These are phyloP conservation scores for Porphyrio hochstetteri DNA, from an alignment of 2,113 vertebrate genomes.

Conservation along the genomic window DNA sequence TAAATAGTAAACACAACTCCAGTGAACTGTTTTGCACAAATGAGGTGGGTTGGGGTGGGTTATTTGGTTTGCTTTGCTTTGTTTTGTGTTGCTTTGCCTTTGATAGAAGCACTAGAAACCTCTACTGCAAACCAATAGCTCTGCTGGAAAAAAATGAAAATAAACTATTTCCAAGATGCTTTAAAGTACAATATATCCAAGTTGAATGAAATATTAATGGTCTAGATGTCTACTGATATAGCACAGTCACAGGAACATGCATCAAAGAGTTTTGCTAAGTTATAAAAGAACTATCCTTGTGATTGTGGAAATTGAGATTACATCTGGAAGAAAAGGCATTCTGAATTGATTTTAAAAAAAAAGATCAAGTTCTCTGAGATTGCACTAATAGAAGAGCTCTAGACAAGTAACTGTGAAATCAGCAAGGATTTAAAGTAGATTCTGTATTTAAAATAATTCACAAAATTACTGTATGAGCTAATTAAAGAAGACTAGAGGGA, in stretches of 20 bases:
- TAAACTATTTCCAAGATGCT: not conserved
- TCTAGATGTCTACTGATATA: not conserved
- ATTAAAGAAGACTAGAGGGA: constrained; percentile 54
- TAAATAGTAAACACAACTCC: not conserved
- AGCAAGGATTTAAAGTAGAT: constrained; percentile 1
- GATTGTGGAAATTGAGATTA: not conserved
- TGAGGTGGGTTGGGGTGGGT: not conserved
- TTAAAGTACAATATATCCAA: not conserved
- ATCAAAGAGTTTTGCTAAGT: constrained; percentile 6
- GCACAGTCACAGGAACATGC: not conserved
- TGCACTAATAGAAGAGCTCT: not conserved
- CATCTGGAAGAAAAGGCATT: not conserved
- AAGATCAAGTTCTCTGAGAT: not conserved
- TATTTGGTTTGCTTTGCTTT: not conserved
- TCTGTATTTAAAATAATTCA: constrained; percentile 51
- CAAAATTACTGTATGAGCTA: constrained; percentile 38
- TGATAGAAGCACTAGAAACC: not conserved
- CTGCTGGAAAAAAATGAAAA: not conserved
- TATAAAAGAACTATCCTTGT: not conserved
- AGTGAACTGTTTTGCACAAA: not conserved
- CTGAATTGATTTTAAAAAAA: not conserved
- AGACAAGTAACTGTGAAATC: constrained; percentile 14
- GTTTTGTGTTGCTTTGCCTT: not conserved
- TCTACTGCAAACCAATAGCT: not conserved
- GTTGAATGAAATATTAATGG: constrained; percentile 29